Base-by-base conservation (phyloP, 2,797 vertebrate genomes). In the Propithecus perrieri region DNA sequence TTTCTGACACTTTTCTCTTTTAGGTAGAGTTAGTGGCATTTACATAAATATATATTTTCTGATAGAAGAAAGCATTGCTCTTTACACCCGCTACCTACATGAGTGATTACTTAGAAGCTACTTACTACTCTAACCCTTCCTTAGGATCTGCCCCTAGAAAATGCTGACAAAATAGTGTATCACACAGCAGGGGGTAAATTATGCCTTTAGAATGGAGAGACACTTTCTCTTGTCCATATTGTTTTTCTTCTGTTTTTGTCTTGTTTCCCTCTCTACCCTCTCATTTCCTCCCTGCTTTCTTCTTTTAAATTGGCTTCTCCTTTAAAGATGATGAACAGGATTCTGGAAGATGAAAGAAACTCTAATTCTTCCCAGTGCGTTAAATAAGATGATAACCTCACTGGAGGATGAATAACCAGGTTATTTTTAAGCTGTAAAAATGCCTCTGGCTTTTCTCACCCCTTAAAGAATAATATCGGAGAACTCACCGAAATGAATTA, bases 391-490 rank as follows among this genome's bases (percentile, higher is more conserved):
- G 33, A 28, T 33, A 80, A 65, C 78, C 76, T 85, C 24, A 43
- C 11, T 80, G 67, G 12, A 75, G 83, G 38, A 61, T 69, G 67
- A 92, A 88, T 38, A 95, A 81, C 48, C 61, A 76, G 84, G 38
- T 72, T 72, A 57, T 80, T 96, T 90, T 91, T 87, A 88, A 93
- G 11, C n/a, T 84, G 1, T 91, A 69, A 78, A 53, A 55, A 78
- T 50, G 41, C n/a, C 59, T 33, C 87, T n/a, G 61, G 46, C 18
- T 85, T 92, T 67, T 92, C 48, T 46, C 61, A 85, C 13, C 41
- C 41, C 41, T 87, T 85, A 48, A 12, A 83, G 72, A 94, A 90
- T 85, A 78, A 96, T 55, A 20, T 50, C 26, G 87, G 90, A 53
- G n/a, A 86, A 75, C 18, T 81, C 15, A 6, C 17, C 55, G 38